Conservation (phyloP, 2,113 vertebrate genomes). For the Ascaphus truei region DNA sequence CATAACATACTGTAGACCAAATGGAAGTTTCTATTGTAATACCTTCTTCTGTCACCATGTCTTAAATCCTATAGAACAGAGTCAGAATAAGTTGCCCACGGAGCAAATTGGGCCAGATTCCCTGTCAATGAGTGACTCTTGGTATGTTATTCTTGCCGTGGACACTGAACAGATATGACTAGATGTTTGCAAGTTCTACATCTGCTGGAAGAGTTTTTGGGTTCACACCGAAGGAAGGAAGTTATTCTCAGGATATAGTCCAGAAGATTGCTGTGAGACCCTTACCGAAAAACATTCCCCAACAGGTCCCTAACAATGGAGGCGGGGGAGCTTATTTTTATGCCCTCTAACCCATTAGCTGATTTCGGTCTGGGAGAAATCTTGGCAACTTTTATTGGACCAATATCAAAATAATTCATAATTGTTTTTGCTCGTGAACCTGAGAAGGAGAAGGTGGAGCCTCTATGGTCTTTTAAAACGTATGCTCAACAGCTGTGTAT, state of each 20-base stretch:
- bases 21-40: not conserved
- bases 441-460: not conserved
- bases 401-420: not conserved
- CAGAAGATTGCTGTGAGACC: not conserved
- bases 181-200: not conserved
- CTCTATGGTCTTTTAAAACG: not conserved
- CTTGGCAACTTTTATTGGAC: not conserved
- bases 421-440: not conserved
- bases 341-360: not conserved
- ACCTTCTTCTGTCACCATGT: not conserved
- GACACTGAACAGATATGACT: not conserved
- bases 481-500: not conserved
- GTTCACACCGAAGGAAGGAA: constrained; percentile 22
- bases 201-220: not conserved
- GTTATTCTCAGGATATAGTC: constrained; percentile 27
- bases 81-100: not conserved
- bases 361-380: not conserved
- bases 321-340: not conserved
- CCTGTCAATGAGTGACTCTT: not conserved
- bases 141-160: not conserved
- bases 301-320: not conserved
- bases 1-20: not conserved
- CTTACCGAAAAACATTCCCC: constrained; percentile 8
- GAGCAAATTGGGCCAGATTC: not conserved
- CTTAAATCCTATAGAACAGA: not conserved